Evolutionary conservation across 2,797 vertebrate genomes (phyloP), one percentile per base, ranked within the genome.

Genomic region (Triplophysa bombifrons): DNA sequence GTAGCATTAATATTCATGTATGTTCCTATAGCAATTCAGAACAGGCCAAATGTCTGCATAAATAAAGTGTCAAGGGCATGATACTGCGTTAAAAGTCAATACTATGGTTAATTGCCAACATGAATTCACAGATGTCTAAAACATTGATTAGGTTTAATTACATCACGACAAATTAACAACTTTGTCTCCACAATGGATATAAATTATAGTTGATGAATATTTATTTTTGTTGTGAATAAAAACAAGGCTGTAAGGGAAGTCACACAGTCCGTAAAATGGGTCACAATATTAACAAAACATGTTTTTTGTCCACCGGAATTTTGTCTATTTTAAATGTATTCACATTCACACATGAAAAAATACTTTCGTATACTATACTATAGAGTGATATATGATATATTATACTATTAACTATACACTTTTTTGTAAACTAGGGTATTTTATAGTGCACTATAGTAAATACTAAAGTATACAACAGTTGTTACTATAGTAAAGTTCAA

Each of bases 1-100:
- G 13, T 25, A 58, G 51, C 38, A 76, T 20, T 76, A 34, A 68
- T 68, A 68, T 68, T 68, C 51, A 68, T 68, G 64, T 30, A 48
- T 27, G 64, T 68, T 76, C 10, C 22, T 51, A 68, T 17, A 68
- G 38, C 27, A 14, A 44, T 64, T 44, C 20, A 58, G 34, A 68
- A n/a, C 11, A 67, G 1, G 0, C 6, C 48, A 9, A 27, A 66
- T 66, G 72, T 65, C 27, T 53, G 46, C 34, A n/a, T 19, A 16
- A 55, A 56, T 44, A 3, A 53, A 50, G 65, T 74, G 55, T 67
- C 46, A 66, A 53, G 55, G n/a, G 38, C 50, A 44, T 65, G 16
- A 56, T 6, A 14, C 41, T 12, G 41, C 17, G 60, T 78, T 58
- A 63, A 78, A 68, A 22, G 65, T 14, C 22, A 46, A 27, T 70